Evolutionary conservation across 2,113 vertebrate species (phyloP).

Genomic region (Sapajus apella): DNA sequence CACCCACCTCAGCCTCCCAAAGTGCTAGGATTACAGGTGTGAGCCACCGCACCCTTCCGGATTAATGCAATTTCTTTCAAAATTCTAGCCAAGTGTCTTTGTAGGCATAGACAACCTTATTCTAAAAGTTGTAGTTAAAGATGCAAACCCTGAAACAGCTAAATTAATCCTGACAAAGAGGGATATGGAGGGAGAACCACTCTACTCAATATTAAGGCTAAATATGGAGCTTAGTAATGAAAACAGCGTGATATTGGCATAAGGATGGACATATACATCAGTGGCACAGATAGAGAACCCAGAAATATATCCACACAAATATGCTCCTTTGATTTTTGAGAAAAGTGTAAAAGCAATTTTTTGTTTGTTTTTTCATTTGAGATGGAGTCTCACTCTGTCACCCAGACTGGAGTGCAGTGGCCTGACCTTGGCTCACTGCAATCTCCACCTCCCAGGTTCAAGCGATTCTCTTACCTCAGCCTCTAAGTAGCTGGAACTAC

Average conservation of each 20-base stretch:
- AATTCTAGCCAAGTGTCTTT: background rate
- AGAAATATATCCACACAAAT: background rate
- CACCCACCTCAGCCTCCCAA: too few relatives aligned
- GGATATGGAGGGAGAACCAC: background rate
- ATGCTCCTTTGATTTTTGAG: background rate
- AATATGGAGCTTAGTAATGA: background rate
- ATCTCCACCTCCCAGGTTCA: too few relatives aligned
- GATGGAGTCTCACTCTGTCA: too few relatives aligned
- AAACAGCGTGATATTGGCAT: background rate
- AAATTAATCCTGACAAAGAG: background rate
- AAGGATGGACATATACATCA: background rate
- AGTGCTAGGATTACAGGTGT: too few relatives aligned
- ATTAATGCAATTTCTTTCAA: background rate
- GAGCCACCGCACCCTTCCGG: too few relatives aligned
- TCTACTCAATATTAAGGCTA: background rate
- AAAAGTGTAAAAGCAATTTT: too few relatives aligned
- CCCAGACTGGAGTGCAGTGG: too few relatives aligned
- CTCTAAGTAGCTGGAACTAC: too few relatives aligned
- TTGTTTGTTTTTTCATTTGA: too few relatives aligned
- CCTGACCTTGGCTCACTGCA: too few relatives aligned
- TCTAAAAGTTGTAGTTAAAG: background rate
- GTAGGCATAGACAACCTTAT: background rate
- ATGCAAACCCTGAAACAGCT: background rate
- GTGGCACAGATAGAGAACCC: background rate
- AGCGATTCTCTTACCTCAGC: too few relatives aligned